These are phyloP conservation scores for Trissonchulus latispiculum DNA, from an alignment of 2,888 invertebrate genomes.

Conservation along the genomic window DNA sequence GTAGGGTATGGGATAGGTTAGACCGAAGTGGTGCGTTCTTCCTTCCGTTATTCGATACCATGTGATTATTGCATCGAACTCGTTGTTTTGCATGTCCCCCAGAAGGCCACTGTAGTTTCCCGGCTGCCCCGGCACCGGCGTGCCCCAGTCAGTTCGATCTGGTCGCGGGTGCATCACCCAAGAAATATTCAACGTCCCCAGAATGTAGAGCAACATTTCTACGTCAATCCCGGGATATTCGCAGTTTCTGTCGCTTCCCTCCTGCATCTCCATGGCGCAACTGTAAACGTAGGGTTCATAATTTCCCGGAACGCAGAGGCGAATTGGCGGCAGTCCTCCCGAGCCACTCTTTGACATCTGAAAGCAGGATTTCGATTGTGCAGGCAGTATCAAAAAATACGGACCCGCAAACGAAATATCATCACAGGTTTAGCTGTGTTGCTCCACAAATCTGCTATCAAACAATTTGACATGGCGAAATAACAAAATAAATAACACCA, in stretches of 20 bases:
- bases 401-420: too few relatives aligned
- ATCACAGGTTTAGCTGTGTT: too few relatives aligned
- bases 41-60: background rate
- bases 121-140: background rate
- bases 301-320: background rate
- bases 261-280: background rate
- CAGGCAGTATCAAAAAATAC: too few relatives aligned
- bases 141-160: background rate
- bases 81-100: background rate
- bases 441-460: too few relatives aligned
- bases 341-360: too few relatives aligned
- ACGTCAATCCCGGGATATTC: background rate
- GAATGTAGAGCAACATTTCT: background rate
- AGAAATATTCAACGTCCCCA: background rate
- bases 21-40: background rate
- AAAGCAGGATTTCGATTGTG: too few relatives aligned
- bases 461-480: too few relatives aligned
- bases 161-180: background rate
- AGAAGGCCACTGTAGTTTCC: background rate
- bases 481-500: too few relatives aligned
- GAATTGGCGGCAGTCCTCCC: too few relatives aligned
- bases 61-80: background rate
- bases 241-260: background rate
- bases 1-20: background rate
- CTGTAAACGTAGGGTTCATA: background rate